phyloP scores from a whole-genome alignment of 2,888 invertebrate species.

The Cryptocheilus praepositus region DNA sequence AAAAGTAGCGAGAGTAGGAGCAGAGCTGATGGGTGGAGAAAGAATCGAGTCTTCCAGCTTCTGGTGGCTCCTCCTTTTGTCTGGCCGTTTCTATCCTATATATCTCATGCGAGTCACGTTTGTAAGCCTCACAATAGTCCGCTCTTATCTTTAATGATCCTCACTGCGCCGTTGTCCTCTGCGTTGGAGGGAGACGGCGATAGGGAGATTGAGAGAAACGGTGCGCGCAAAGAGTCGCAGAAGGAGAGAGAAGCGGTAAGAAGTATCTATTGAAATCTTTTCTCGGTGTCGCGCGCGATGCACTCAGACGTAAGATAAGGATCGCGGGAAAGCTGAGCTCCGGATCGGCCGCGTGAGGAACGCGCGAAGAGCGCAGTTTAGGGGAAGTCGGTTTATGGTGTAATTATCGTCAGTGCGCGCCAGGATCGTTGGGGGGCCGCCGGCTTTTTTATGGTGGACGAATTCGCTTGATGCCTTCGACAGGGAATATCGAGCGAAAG shows the following conservation, averaged over 20 bases:
- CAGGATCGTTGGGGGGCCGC: no score
- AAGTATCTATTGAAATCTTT: conserved; percentile 45
- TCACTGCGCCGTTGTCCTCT: conserved; percentile 40
- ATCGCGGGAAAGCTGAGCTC: conserved; percentile 16
- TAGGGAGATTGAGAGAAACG: background rate
- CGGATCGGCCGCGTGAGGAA: no score
- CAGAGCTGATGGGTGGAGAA: conserved; percentile 11
- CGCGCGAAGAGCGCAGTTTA: conserved; percentile 23
- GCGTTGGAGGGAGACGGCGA: conserved; percentile 4
- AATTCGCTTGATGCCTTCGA: no score
- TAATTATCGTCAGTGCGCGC: background rate
- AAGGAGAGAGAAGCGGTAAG: background rate
- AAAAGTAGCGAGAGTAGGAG: background rate
- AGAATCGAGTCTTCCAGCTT: conserved; percentile 25
- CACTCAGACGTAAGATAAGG: conserved; percentile 38
- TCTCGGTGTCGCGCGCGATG: conserved; percentile 20
- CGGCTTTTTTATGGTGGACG: no score
- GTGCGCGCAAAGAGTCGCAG: no score
- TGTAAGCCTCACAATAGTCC: conserved; percentile 41
- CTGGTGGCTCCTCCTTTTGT: conserved; percentile 28
- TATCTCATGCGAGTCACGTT: conserved; percentile 46
- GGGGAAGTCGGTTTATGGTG: conserved; percentile 15
- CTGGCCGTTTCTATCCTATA: conserved; percentile 27
- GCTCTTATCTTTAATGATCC: conserved; percentile 52
- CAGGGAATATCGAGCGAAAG: no score